Conservation (phyloP, 2,113 vertebrate genomes). For the Lipophrys pholis region DNA sequence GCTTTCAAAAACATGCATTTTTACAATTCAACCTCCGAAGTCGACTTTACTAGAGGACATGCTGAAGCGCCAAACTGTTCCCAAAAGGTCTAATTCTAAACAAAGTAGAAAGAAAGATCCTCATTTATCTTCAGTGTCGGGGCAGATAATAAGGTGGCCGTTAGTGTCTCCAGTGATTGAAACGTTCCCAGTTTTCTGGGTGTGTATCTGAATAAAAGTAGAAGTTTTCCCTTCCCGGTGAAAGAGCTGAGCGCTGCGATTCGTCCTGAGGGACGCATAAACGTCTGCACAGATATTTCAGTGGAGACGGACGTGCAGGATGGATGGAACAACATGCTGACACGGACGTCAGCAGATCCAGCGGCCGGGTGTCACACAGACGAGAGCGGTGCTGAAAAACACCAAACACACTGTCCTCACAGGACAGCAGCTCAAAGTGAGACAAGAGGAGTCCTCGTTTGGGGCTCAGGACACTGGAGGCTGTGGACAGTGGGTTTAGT, state of each 20-base stretch:
- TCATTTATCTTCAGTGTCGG: no score
- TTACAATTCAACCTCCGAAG: no score
- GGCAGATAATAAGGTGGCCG: no score
- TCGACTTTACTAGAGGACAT: no score
- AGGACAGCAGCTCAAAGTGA: no score
- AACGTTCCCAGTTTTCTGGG: conserved; percentile 4
- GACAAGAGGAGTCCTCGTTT: no score
- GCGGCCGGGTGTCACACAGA: conserved; percentile 33
- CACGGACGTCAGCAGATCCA: conserved; percentile 13
- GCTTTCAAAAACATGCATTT: no score
- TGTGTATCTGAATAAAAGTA: conserved; percentile 3
- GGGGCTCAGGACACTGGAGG: no score
- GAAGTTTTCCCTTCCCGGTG: conserved; percentile 18
- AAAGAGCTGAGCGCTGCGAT: background rate
- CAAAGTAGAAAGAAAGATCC: no score
- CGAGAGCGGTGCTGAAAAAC: conserved; percentile 21
- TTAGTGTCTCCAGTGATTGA: background rate
- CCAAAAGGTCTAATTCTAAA: no score
- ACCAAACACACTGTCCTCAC: background rate
- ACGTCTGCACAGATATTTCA: conserved; percentile 44
- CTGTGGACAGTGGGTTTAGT: no score
- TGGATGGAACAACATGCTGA: conserved; percentile 43
- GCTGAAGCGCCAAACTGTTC: no score
- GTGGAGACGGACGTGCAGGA: background rate
- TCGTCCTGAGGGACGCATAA: conserved; percentile 38